Conservation (phyloP, 2,797 vertebrate genomes). For the Cheirogaleus major region DNA sequence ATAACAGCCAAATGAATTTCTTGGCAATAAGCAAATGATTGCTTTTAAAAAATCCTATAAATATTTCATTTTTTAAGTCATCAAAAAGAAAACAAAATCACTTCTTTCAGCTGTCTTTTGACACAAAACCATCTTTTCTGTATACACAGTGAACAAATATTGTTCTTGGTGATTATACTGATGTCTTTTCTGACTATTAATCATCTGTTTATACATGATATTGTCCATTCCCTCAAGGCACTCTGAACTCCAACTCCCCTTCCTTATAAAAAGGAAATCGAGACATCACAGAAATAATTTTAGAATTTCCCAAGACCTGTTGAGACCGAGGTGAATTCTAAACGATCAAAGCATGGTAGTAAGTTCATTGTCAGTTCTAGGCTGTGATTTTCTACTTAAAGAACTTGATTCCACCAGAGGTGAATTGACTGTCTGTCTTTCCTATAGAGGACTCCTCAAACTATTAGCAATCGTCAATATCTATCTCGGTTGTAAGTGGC, state of each 20-base stretch:
- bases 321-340: background rate
- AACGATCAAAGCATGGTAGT: background rate
- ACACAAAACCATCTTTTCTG: slow-evolving; percentile 21
- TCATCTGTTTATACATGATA: background rate
- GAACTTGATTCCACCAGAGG: background rate
- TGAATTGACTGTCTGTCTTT: background rate
- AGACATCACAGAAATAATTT: background rate
- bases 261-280: background rate
- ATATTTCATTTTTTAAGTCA: slow-evolving; percentile 47
- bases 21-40: slow-evolving; percentile 47
- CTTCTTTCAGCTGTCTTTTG: slow-evolving; percentile 32
- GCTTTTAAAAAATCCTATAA: slow-evolving; percentile 50
- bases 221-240: background rate
- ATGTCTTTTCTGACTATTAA: background rate
- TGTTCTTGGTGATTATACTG: slow-evolving; percentile 8
- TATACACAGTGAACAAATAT: background rate
- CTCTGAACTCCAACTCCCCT: background rate
- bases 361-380: background rate
- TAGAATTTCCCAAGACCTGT: background rate
- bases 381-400: background rate
- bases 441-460: background rate
- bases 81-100: slow-evolving; percentile 20
- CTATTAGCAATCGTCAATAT: background rate
- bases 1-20: slow-evolving; percentile 57
- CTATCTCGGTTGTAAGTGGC: background rate